phyloP scores from a whole-genome alignment of 1,140 invertebrate genomes.

The Heliconius nattereri region DNA sequence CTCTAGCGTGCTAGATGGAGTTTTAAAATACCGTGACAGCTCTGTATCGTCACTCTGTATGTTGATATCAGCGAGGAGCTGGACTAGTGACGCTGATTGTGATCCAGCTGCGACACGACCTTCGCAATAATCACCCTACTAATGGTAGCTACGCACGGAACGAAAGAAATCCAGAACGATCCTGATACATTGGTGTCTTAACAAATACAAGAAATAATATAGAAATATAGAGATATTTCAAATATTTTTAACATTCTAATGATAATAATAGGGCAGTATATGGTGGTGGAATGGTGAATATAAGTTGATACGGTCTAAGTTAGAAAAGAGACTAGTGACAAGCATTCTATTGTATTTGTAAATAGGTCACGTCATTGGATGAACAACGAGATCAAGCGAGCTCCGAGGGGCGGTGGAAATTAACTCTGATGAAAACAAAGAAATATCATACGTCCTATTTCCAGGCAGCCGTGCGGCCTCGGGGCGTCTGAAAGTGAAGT shows the following conservation, averaged over 20 bases:
- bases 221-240: neutral
- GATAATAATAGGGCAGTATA: neutral
- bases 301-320: neutral
- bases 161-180: neutral
- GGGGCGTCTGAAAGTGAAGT: conserved; percentile 24
- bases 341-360: conserved; percentile 62
- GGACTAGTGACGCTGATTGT: conserved; percentile 63
- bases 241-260: neutral
- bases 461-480: conserved; percentile 19
- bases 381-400: conserved; percentile 28
- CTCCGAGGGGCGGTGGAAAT: conserved; percentile 24
- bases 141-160: neutral
- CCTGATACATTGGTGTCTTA: neutral
- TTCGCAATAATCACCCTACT: conserved; percentile 67
- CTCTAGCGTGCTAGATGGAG: conserved; percentile 35
- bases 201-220: neutral
- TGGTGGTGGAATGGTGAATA: neutral
- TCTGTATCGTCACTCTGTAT: conserved; percentile 73
- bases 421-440: conserved; percentile 30
- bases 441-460: conserved; percentile 25
- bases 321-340: conserved; percentile 40
- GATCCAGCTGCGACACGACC: conserved; percentile 73
- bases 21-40: conserved; percentile 45
- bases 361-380: conserved; percentile 61
- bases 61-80: conserved; percentile 72